phyloP scores from a whole-genome alignment of 92 coral and sea anemone species.

The Porites divaricata region DNA sequence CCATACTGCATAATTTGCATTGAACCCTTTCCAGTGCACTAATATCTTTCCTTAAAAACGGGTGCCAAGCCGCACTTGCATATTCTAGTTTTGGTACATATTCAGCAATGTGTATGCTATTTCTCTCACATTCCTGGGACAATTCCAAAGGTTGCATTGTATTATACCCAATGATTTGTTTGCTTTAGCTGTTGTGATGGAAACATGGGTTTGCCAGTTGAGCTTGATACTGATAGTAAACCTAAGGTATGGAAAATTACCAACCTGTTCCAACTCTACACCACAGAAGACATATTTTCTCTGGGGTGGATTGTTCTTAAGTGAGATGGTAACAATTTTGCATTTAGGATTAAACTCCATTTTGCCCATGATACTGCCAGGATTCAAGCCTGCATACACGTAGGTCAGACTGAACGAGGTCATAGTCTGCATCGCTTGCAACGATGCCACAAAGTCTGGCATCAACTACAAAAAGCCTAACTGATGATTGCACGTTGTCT shows the following conservation, averaged over 20 bases:
- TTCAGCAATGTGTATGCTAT: slow-evolving; percentile 36
- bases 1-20: slow-evolving; percentile 9
- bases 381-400: slow-evolving; percentile 5
- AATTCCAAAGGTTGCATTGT: slow-evolving; percentile 43
- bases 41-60: slow-evolving; percentile 10
- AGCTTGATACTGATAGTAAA: slow-evolving; percentile 32
- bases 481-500: neutral
- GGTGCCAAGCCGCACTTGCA: too few species aligned
- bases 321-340: slow-evolving; percentile 12
- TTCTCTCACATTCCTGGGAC: slow-evolving; percentile 39
- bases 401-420: too few species aligned
- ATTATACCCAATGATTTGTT: slow-evolving; percentile 20
- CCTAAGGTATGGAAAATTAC: slow-evolving; percentile 36
- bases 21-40: slow-evolving; percentile 16
- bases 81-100: slow-evolving; percentile 41
- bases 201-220: slow-evolving; percentile 44
- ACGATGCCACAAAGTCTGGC: slow-evolving; percentile 17
- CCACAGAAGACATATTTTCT: neutral
- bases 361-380: slow-evolving; percentile 5
- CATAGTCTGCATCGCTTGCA: neutral
- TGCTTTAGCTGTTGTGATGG: slow-evolving; percentile 32
- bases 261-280: slow-evolving; percentile 37
- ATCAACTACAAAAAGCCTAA: slow-evolving; percentile 5
- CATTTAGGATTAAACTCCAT: too few species aligned
- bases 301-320: slow-evolving; percentile 9